Conservation (phyloP, 2,797 vertebrate species). For the Leucoraja ocellata region DNA sequence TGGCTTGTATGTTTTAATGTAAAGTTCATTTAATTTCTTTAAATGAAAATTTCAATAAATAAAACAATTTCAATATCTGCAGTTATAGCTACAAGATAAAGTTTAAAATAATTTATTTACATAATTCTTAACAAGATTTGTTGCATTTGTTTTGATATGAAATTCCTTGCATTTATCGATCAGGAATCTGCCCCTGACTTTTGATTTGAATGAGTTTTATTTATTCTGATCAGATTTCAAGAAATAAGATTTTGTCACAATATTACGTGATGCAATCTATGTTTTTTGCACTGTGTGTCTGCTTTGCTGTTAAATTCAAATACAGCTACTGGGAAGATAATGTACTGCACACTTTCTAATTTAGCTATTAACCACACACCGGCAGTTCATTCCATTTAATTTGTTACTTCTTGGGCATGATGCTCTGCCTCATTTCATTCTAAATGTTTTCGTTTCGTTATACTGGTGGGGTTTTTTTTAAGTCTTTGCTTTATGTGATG, state of each 20-base stretch:
- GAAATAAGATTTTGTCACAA: neutral
- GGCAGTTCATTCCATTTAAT: conserved; percentile 29
- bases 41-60: neutral
- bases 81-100: neutral
- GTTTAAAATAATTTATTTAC: neutral
- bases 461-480: neutral
- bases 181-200: neutral
- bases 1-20: neutral
- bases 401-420: neutral
- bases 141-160: neutral
- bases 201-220: neutral
- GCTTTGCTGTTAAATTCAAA: neutral
- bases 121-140: neutral
- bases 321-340: neutral
- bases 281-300: neutral
- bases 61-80: conserved; percentile 15
- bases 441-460: neutral
- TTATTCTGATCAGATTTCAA: neutral
- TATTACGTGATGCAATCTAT: neutral
- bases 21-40: neutral
- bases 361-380: conserved; percentile 31
- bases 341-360: neutral
- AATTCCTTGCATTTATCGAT: neutral
- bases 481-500: conserved; percentile 22
- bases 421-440: conserved; percentile 30